Evolutionary conservation across 1,140 invertebrate species (phyloP).

Genomic region (Dendroctonus valens): DNA sequence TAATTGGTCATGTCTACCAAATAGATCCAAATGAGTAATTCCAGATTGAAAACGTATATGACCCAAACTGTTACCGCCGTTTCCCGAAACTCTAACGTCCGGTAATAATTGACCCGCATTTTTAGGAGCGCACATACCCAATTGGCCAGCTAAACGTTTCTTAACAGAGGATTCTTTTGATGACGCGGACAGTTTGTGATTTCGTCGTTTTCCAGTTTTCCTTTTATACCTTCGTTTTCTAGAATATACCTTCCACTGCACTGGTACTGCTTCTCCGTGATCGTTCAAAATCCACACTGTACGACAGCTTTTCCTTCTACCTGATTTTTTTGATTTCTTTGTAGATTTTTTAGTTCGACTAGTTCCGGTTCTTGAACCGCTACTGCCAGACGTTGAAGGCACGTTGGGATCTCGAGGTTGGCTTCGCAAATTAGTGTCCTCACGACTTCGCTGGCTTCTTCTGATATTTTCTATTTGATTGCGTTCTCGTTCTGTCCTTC

Average conservation of each 20-base stretch:
- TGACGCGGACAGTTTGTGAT: too few relatives aligned
- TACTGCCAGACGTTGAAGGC: slow-evolving; percentile 7
- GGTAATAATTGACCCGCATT: slow-evolving; percentile 37
- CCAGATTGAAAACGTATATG: slow-evolving; percentile 37
- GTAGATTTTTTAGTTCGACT: too few relatives aligned
- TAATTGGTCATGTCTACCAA: slow-evolving; percentile 62
- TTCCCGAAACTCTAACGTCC: slow-evolving; percentile 33
- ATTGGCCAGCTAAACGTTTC: slow-evolving; percentile 49
- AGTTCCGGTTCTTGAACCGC: too few relatives aligned
- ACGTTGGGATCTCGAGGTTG: neutral
- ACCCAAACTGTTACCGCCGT: slow-evolving; percentile 14
- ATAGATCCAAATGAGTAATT: slow-evolving; percentile 54
- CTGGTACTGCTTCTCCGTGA: slow-evolving; percentile 42
- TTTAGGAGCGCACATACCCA: slow-evolving; percentile 49
- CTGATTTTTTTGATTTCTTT: too few relatives aligned
- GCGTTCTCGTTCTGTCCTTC: slow-evolving; percentile 66
- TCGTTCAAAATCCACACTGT: slow-evolving; percentile 45
- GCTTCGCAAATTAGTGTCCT: neutral
- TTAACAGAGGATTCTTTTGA: slow-evolving; percentile 38
- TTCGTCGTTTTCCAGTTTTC: slow-evolving; percentile 39
- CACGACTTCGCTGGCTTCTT: slow-evolving; percentile 46
- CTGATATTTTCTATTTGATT: slow-evolving; percentile 55
- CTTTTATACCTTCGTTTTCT: slow-evolving; percentile 28
- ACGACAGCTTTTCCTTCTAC: slow-evolving; percentile 41
- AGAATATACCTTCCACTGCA: slow-evolving; percentile 31